Evolutionary conservation across 1,140 invertebrate species (phyloP).

Genomic region (Drosophila quadrilineata): DNA sequence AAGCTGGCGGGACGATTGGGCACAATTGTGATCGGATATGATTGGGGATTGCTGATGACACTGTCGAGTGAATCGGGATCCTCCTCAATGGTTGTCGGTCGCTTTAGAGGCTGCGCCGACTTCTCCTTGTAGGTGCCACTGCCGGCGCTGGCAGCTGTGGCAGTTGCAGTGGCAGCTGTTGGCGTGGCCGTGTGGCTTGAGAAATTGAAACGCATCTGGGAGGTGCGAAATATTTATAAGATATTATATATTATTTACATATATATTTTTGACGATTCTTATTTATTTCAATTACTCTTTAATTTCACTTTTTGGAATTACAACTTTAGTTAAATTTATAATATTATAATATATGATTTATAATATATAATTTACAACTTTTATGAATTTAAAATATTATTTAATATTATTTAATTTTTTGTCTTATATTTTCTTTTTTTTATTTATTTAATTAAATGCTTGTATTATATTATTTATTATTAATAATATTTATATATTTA

Average conservation of each 20-base stretch:
- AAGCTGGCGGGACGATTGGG: slow-evolving; percentile 73
- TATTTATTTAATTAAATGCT: no score
- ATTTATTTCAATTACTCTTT: no score
- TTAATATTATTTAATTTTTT: no score
- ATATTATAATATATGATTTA: no score
- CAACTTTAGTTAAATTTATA: no score
- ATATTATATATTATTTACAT: slow-evolving; percentile 6
- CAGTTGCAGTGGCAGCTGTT: slow-evolving; percentile 28
- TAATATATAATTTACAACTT: no score
- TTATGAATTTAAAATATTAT: no score
- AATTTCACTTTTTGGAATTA: no score
- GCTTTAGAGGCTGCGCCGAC: slow-evolving; percentile 52
- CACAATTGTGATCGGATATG: slow-evolving; percentile 79
- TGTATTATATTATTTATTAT: no score
- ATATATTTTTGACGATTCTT: no score
- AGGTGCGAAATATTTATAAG: slow-evolving; percentile 50
- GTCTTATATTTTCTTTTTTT: no score
- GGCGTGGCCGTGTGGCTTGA: slow-evolving; percentile 48
- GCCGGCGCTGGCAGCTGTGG: slow-evolving; percentile 6
- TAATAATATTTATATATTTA: no score
- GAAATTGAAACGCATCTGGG: slow-evolving; percentile 69
- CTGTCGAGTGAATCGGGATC: slow-evolving; percentile 80
- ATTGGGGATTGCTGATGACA: slow-evolving; percentile 78
- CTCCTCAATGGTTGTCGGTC: slow-evolving; percentile 61
- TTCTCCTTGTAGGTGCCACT: slow-evolving; percentile 31